A percentile compares a stretch with the other conserved stretches of the same genome.
phyloP scores from a whole-genome alignment of 2,888 invertebrate genomes.

The Polietes domitor region DNA sequence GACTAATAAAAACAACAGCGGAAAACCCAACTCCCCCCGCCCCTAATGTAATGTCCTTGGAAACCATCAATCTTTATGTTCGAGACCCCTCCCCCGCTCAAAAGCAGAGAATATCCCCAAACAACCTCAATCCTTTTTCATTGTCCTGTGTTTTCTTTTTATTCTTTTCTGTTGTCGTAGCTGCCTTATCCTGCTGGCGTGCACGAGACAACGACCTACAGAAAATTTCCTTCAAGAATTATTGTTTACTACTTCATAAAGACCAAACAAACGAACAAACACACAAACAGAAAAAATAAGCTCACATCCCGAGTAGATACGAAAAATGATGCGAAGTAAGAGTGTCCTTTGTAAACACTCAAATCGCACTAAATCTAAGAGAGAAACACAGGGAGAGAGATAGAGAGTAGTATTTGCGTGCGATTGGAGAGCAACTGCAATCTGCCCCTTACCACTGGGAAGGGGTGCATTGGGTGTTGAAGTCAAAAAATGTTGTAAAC shows the following conservation, averaged over 20 bases:
- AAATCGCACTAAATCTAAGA: not conserved
- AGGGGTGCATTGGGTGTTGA: no score
- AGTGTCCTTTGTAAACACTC: conserved; percentile 10
- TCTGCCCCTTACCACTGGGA: no score
- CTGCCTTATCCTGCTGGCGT: not conserved
- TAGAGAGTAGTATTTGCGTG: no score
- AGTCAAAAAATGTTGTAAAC: no score
- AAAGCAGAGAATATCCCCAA: conserved; percentile 40
- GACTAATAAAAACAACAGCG: conserved; percentile 1
- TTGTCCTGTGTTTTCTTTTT: no score
- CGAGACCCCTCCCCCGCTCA: not conserved
- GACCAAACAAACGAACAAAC: no score
- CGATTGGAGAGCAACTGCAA: no score
- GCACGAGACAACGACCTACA: conserved; percentile 62
- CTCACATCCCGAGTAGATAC: not conserved
- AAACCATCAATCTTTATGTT: conserved; percentile 76
- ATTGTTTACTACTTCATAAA: conserved; percentile 75
- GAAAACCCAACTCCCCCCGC: no score
- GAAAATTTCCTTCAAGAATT: conserved; percentile 69
- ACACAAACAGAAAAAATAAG: not conserved
- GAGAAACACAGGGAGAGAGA: not conserved
- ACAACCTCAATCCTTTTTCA: conserved; percentile 53
- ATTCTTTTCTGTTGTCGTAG: conserved; percentile 35
- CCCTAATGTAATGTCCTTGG: conserved; percentile 73
- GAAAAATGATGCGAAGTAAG: not conserved